Percentiles rank a stretch among this genome's conserved stretches.
Conservation (phyloP, 2,888 invertebrate species). For the Chaetogeoica ovagalla region DNA sequence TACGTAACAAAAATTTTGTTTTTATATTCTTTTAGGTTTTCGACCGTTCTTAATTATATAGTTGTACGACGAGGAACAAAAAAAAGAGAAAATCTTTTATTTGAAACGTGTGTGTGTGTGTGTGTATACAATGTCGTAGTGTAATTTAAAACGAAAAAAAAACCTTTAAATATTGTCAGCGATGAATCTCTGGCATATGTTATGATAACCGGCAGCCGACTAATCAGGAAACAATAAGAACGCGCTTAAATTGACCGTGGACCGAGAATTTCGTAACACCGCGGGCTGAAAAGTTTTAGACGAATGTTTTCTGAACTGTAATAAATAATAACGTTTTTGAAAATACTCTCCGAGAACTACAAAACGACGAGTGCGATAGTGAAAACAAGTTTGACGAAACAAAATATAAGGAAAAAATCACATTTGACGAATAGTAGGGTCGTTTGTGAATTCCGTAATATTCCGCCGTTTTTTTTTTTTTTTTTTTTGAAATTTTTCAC, state of each 20-base stretch:
- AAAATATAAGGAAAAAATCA: not conserved
- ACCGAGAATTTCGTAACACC: conserved; percentile 5
- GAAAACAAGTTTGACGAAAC: conserved; percentile 16
- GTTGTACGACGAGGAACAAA: no score
- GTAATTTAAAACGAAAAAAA: no score
- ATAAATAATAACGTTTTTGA: conserved; percentile 49
- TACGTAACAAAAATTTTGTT: no score
- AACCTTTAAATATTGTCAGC: no score
- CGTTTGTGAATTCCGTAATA: not conserved
- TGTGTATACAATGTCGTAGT: no score
- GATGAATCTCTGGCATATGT: no score
- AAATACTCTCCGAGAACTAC: conserved; percentile 21
- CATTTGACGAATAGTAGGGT: conserved; percentile 7
- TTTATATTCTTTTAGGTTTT: no score
- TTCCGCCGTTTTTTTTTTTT: not conserved
- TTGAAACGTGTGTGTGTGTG: no score
- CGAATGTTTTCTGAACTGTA: conserved; percentile 38
- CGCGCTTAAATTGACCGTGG: conserved; percentile 29
- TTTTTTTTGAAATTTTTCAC: no score
- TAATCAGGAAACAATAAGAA: not conserved
- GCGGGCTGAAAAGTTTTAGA: conserved; percentile 24
- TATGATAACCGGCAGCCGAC: not conserved
- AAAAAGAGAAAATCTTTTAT: no score
- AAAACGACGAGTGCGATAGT: conserved; percentile 18
- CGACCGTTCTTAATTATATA: no score